Conservation (phyloP, 53 echinoderm and acorn worm genomes). For the Antedon mediterranea region DNA sequence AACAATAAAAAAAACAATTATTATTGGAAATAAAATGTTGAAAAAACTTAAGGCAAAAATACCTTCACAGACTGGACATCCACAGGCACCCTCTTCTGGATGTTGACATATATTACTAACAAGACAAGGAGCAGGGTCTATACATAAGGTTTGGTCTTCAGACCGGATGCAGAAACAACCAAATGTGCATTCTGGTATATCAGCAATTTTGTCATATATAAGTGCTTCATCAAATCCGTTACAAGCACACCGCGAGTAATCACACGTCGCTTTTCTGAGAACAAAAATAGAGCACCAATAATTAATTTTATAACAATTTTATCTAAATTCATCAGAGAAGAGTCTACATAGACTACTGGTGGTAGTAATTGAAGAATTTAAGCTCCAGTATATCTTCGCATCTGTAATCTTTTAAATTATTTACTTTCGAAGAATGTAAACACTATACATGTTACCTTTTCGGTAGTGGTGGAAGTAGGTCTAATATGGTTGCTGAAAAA, state of each 20-base stretch:
- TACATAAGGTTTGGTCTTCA: neutral
- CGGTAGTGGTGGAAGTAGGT: neutral
- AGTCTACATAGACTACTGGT: too few species aligned
- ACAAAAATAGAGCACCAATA: too few species aligned
- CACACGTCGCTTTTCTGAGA: neutral
- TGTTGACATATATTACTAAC: neutral
- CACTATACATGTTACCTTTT: neutral
- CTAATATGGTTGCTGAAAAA: too few species aligned
- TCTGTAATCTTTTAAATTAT: too few species aligned
- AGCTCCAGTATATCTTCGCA: too few species aligned
- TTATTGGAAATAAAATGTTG: too few species aligned
- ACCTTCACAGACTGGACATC: neutral
- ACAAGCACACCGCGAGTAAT: neutral
- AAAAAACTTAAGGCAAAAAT: too few species aligned
- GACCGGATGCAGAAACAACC: neutral
- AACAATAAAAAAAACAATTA: too few species aligned
- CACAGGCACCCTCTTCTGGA: neutral
- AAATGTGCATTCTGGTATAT: neutral
- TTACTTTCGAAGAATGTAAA: too few species aligned
- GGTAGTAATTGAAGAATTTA: too few species aligned
- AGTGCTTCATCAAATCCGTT: neutral
- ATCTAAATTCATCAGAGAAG: too few species aligned
- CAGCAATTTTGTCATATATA: neutral
- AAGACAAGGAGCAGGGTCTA: neutral
- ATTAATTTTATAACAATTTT: too few species aligned